Base-by-base conservation (phyloP, 2,797 vertebrate genomes). In the Odontamblyopus rebecca region DNA sequence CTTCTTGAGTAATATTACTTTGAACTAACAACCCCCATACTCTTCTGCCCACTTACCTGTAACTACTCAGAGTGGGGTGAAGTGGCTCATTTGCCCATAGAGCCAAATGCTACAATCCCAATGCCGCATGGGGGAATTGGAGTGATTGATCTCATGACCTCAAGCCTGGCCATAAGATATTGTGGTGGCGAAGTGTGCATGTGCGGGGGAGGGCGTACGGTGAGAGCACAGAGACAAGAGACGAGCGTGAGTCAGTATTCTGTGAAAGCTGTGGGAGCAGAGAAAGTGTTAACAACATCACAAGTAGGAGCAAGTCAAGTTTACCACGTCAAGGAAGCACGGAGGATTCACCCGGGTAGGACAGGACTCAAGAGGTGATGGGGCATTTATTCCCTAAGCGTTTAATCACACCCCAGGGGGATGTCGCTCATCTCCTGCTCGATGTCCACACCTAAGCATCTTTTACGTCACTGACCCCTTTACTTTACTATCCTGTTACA, bases 261-360 rank as follows among this genome's bases (percentile, higher is more conserved):
- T 93, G 91, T 76, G 83, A 93, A 91, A 93, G 89, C 89, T 92
- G 93, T 93, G 92, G 91, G 91, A 93, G 93, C 89, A 92, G 90
- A 91, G 85, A 85, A 92, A 90, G 90, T 91, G 86, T 90, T 91
- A 91, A 91, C 90, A 92, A 90, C 91, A 92, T 93, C 88, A 92
- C 89, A 91, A 91, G 90, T 92, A 90, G 90, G 86, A 91, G 84
- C 89, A 89, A 91, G 88, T 93, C 90, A 89, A 90, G 91, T 86
- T 35, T 90, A 92, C 91, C 90, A 90, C 88, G 92, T 90, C 91
- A 90, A 62, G 82, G 82, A 90, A 78, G 84, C 76, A 80, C 77
- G 86, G 80, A 87, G 89, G 85, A 80, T 73, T 62, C 77, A 82
- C 64, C 35, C 41, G 85, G 89, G 85, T 87, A 90, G 85, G 70